These are phyloP conservation scores for Apaloderma vittatum DNA, from an alignment of 2,113 vertebrate species.

Conservation along the genomic window DNA sequence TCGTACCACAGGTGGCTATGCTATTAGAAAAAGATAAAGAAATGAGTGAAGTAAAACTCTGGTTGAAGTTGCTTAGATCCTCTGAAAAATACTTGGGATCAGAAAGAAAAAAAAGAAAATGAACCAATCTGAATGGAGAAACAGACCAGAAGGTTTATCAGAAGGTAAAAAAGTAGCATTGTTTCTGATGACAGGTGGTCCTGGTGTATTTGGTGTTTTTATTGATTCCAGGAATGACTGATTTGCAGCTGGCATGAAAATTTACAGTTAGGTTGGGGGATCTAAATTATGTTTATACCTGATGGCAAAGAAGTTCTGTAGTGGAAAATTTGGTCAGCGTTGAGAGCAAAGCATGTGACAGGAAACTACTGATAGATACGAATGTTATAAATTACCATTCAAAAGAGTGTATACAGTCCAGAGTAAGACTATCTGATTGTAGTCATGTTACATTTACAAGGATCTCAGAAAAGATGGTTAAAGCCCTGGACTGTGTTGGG, in stretches of 20 bases:
- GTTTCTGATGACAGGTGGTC: not conserved
- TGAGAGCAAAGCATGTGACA: not conserved
- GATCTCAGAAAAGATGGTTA: not conserved
- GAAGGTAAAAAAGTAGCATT: not conserved
- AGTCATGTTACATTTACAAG: not conserved
- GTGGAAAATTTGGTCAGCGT: not conserved
- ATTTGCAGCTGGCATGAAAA: not conserved
- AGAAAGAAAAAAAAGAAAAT: not conserved
- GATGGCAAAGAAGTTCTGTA: not conserved
- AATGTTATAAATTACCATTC: not conserved
- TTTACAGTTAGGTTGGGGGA: not conserved
- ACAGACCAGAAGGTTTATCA: not conserved
- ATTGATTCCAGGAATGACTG: not conserved
- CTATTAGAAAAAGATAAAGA: not conserved
- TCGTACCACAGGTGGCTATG: not conserved
- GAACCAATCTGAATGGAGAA: not conserved
- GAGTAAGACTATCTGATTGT: not conserved
- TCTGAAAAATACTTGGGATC: not conserved
- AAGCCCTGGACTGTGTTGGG: not conserved
- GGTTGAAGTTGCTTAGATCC: not conserved
- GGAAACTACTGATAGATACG: not conserved
- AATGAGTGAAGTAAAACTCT: not conserved
- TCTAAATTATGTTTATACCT: not conserved
- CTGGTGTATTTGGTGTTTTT: not conserved
- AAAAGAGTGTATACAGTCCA: not conserved